Conservation (phyloP, 2,113 vertebrate species). For the Dipodomys stephensi region DNA sequence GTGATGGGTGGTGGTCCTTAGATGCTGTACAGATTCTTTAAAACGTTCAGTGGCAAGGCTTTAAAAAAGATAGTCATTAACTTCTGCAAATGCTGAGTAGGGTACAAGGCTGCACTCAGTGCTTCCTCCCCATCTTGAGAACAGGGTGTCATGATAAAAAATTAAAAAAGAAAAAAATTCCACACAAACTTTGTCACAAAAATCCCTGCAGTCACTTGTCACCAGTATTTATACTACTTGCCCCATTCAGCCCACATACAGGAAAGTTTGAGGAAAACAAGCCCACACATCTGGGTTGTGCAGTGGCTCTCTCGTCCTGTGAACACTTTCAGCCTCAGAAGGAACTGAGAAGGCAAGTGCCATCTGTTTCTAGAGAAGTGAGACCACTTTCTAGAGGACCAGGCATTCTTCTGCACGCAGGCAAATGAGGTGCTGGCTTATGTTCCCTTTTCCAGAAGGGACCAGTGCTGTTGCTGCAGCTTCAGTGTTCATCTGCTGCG, state of each 20-base stretch:
- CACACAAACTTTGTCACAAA: conserved; percentile 77
- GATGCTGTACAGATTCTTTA: neutral
- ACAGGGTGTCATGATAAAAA: conserved; percentile 72
- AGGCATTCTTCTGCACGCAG: no score
- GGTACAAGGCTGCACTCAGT: conserved; percentile 83
- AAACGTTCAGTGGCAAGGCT: conserved; percentile 49
- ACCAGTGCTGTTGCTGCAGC: neutral
- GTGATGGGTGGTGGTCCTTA: neutral
- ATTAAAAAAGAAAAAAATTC: conserved; percentile 80
- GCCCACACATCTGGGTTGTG: conserved; percentile 48
- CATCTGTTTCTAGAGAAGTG: neutral
- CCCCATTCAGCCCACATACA: conserved; percentile 86
- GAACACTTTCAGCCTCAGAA: neutral
- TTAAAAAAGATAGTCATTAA: conserved; percentile 64
- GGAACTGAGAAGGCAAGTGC: neutral
- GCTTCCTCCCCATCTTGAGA: conserved; percentile 76
- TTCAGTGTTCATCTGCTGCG: no score
- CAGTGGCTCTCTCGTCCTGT: neutral
- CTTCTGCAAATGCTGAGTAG: conserved; percentile 42
- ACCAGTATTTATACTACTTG: conserved; percentile 89
- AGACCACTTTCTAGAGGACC: neutral
- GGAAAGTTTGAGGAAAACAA: conserved; percentile 83
- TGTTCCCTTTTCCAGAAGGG: accelerated
- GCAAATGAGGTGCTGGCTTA: neutral
- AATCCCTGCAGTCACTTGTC: conserved; percentile 79